phyloP scores from a whole-genome alignment of 2,113 vertebrate species.

The Odontophorus gujanensis region DNA sequence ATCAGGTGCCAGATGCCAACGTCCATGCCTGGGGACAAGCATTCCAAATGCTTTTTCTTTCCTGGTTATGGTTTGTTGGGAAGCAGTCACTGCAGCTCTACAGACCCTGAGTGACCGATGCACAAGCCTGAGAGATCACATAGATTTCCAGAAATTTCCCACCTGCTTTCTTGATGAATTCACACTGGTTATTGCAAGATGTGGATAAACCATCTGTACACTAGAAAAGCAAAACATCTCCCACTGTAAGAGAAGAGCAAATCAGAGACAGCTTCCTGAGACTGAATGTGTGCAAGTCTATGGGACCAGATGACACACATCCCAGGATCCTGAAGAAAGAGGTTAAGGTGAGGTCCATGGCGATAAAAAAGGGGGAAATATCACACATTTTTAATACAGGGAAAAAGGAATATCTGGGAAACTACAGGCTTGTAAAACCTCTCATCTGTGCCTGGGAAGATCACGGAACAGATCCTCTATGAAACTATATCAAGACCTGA shows the following conservation, averaged over 20 bases:
- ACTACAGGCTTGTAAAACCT: too few relatives aligned
- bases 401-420: too few relatives aligned
- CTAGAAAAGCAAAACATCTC: neutral
- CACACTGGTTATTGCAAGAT: neutral
- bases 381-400: too few relatives aligned
- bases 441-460: too few relatives aligned
- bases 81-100: neutral
- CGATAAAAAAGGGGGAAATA: too few relatives aligned
- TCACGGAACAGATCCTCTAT: too few relatives aligned
- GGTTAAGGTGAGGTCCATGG: too few relatives aligned
- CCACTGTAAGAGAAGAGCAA: neutral
- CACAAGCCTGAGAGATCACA: neutral
- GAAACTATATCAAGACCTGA: too few relatives aligned
- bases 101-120: neutral
- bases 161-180: neutral
- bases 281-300: too few relatives aligned
- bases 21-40: neutral
- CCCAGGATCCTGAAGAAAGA: too few relatives aligned
- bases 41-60: slow-evolving; percentile 17
- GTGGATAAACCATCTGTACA: neutral
- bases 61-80: neutral
- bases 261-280: too few relatives aligned
- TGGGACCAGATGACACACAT: too few relatives aligned
- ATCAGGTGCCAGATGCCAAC: neutral
- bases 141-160: neutral